phyloP scores from a whole-genome alignment of 2,888 invertebrate genomes.

The Hirtodrosophila trivittata region DNA sequence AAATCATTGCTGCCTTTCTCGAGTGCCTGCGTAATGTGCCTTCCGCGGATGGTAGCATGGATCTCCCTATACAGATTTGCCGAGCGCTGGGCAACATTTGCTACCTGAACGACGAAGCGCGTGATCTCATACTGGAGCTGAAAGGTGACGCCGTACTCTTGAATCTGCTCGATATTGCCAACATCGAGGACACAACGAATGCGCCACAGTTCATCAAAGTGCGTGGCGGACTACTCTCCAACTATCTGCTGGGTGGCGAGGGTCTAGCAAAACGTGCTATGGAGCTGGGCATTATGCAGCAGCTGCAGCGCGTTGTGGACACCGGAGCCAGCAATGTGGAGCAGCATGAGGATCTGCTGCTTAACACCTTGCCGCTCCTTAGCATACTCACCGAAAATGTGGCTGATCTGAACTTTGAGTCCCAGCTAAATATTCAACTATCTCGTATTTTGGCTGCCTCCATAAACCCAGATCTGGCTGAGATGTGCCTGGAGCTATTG shows the following conservation, averaged over 20 bases:
- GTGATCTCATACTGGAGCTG: constrained; percentile 85
- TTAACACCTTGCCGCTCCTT: constrained; percentile 86
- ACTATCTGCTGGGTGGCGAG: constrained; percentile 90
- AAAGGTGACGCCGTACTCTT: constrained; percentile 85
- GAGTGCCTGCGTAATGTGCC: constrained; percentile 84
- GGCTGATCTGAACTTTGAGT: constrained; percentile 86
- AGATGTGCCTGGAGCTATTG: constrained; percentile 90
- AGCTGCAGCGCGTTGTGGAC: constrained; percentile 85
- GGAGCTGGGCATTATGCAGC: constrained; percentile 85
- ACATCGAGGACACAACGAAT: constrained; percentile 78
- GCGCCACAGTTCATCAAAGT: constrained; percentile 86
- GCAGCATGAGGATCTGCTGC: constrained; percentile 86
- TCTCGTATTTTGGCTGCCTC: constrained; percentile 87
- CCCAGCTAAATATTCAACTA: constrained; percentile 86
- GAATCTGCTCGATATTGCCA: constrained; percentile 82
- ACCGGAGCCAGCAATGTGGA: constrained; percentile 84
- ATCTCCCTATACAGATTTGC: constrained; percentile 89
- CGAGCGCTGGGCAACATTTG: constrained; percentile 95
- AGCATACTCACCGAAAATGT: constrained; percentile 87
- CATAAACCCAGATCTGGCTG: constrained; percentile 89
- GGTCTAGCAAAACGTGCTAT: constrained; percentile 87
- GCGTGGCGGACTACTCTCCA: constrained; percentile 90
- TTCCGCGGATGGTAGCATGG: constrained; percentile 80
- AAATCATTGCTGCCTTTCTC: constrained; percentile 86
- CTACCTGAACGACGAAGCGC: constrained; percentile 91